phyloP scores from a whole-genome alignment of 2,113 vertebrate species.

The Gadus chalcogrammus region DNA sequence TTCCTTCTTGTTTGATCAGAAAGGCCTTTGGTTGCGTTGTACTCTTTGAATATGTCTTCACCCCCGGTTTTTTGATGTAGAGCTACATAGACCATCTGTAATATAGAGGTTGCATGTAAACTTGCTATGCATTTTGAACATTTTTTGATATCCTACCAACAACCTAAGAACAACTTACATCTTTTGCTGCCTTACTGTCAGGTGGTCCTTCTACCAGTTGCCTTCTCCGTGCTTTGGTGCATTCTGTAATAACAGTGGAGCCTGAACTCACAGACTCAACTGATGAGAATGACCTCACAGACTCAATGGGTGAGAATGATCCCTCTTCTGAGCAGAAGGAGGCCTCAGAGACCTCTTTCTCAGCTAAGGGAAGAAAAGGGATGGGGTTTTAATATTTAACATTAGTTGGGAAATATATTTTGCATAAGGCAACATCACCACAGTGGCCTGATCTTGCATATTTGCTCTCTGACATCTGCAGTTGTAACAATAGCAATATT shows the following conservation, averaged over 20 bases:
- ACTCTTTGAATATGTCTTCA: constrained; percentile 5
- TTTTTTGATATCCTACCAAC: neutral
- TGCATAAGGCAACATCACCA: neutral
- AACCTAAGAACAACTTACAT: neutral
- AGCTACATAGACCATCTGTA: neutral
- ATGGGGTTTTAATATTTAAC: neutral
- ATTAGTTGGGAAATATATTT: neutral
- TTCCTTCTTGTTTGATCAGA: constrained; percentile 5
- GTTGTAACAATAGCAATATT: no score
- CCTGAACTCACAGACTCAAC: constrained; percentile 13
- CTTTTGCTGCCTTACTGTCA: neutral
- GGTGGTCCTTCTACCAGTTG: constrained; percentile 16
- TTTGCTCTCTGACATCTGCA: no score
- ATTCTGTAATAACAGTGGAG: constrained; percentile 25
- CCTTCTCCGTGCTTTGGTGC: constrained; percentile 23
- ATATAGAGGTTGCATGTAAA: neutral
- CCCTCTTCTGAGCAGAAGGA: constrained; percentile 29
- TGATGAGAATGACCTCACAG: constrained; percentile 13
- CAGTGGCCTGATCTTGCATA: neutral
- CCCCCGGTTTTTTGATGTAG: neutral
- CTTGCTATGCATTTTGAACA: constrained; percentile 1
- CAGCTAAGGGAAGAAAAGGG: constrained; percentile 8
- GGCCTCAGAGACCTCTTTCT: neutral
- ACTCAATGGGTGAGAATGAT: constrained; percentile 11
- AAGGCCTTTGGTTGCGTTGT: neutral